phyloP scores from a whole-genome alignment of 2,888 invertebrate genomes.

The Hyposoter dolosus region DNA sequence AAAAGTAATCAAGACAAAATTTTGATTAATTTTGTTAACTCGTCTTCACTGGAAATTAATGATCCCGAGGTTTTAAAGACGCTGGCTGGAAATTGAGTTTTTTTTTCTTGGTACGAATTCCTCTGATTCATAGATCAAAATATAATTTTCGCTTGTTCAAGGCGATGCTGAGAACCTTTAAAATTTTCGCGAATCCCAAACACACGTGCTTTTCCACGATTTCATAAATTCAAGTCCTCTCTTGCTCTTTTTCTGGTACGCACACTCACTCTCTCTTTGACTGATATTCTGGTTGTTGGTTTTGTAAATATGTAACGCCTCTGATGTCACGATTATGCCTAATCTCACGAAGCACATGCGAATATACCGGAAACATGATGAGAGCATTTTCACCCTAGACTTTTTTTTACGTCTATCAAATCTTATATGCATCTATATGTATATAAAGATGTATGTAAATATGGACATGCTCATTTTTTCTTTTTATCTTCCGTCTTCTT shows the following conservation, averaged over 20 bases:
- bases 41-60: not conserved
- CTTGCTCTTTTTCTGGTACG: not conserved
- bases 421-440: not conserved
- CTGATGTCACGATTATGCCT: conserved; percentile 17
- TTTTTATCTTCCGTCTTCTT: conserved; percentile 26
- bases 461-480: not conserved
- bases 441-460: conserved; percentile 18
- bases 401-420: conserved; percentile 24
- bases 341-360: conserved; percentile 1
- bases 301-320: conserved; percentile 12
- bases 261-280: not conserved
- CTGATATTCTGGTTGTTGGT: not conserved
- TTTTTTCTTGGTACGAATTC: not conserved
- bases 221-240: not conserved
- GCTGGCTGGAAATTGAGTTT: not conserved
- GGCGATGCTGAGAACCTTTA: not conserved
- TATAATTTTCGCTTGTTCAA: not conserved
- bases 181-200: conserved; percentile 5
- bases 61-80: not conserved
- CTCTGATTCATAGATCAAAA: not conserved
- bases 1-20: not conserved
- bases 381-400: conserved; percentile 53
- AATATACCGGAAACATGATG: conserved; percentile 44
- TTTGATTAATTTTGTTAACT: not conserved
- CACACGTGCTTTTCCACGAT: conserved; percentile 14